Evolutionary conservation across 2,113 vertebrate genomes (phyloP), one percentile per base, ranked within the genome.

Genomic region (Corythoichthys haematopterus): DNA sequence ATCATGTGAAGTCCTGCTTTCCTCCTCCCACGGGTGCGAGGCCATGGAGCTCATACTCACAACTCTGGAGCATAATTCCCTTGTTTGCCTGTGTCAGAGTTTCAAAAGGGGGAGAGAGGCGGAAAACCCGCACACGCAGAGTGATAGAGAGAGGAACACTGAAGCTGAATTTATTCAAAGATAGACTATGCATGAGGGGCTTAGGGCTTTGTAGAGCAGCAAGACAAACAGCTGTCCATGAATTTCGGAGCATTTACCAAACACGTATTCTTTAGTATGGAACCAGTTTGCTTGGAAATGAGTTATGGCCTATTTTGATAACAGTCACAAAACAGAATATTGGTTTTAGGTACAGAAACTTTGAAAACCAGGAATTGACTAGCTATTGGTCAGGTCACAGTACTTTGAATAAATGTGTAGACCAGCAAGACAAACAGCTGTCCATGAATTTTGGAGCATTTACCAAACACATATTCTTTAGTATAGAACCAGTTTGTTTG

Each of bases 1-100:
- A 71, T 73, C 66, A 76, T 82, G 72, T 76, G 59, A 78, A 80
- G 85, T 77, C 82, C 80, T 84, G 80, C 75, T 87, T 84, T 66
- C 40, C 70, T 73, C 47, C 72, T 81, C 80, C 80, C 82, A 0
- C 6, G 79, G 77, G 85, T 71, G 74, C 65, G 56, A 70, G 75
- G 70, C 74, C 64, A n/a, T 12, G 48, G 67, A 70, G 60, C 55
- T 64, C 77, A 77, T 71, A 46, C 73, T 68, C 51, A 67, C 79
- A 63, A 64, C 65, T 74, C 70, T 35, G 70, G 67, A 83, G 74
- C 33, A 14, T 70, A 6, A 78, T 78, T 78, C 52, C 68, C 48
- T 69, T 58, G 28, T 65, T 65, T 63, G 2, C 69, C 73, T 80
- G 70, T 64, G 82, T 84, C 78, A 76, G 76, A 74, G 66, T 80